Conservation (phyloP, 2,797 vertebrate genomes). For the Hippocampus kuda region DNA sequence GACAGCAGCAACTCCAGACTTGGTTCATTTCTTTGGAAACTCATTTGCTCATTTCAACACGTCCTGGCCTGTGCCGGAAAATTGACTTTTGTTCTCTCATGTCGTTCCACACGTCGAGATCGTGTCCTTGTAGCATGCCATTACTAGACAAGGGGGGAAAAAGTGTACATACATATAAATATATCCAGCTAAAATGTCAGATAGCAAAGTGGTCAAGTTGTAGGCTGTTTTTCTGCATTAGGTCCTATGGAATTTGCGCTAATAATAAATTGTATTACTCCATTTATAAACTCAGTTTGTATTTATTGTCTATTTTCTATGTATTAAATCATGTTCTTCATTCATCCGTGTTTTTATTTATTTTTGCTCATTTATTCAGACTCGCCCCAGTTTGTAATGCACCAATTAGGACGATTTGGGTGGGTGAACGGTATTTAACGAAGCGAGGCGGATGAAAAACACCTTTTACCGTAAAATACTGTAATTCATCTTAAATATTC, state of each 20-base stretch:
- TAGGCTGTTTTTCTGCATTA: constrained; percentile 61
- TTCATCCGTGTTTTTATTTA: neutral
- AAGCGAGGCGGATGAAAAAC: too few relatives aligned
- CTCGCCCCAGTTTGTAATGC: neutral
- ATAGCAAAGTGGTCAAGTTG: constrained; percentile 60
- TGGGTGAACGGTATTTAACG: too few relatives aligned
- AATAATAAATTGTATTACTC: constrained; percentile 63
- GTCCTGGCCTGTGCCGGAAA: constrained; percentile 8
- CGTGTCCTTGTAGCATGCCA: constrained; percentile 68
- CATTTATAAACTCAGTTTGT: neutral
- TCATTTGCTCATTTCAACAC: constrained; percentile 25
- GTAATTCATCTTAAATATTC: too few relatives aligned
- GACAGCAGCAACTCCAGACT: constrained; percentile 2
- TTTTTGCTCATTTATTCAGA: neutral
- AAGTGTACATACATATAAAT: constrained; percentile 69
- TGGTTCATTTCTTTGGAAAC: constrained; percentile 23
- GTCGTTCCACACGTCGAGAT: constrained; percentile 46
- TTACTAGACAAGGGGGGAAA: constrained; percentile 54
- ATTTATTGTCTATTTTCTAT: neutral
- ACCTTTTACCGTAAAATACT: too few relatives aligned
- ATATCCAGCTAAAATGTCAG: constrained; percentile 52
- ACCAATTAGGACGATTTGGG: neutral
- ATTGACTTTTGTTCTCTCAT: constrained; percentile 23
- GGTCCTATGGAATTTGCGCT: constrained; percentile 67
- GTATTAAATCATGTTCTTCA: neutral